A percentile compares a stretch with the other conserved stretches of the same genome.
Evolutionary conservation across 2,888 invertebrate genomes (phyloP).

Genomic region (Panzeria rudis): DNA sequence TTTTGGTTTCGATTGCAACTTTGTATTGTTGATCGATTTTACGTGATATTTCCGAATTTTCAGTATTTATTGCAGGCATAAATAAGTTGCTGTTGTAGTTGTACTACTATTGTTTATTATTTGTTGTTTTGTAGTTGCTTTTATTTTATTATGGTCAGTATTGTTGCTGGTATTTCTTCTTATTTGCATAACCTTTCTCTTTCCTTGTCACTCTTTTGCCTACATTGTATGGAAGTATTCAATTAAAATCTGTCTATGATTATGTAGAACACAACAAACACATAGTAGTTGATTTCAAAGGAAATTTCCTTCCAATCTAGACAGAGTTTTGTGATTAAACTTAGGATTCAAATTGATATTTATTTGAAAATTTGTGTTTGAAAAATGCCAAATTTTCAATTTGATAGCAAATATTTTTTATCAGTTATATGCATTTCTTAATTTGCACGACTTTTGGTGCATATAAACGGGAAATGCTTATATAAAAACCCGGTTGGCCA

Average conservation of each 20-base stretch:
- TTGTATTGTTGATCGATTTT: conserved; percentile 83
- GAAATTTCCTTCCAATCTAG: no score
- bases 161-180: conserved; percentile 62
- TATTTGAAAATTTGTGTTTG: no score
- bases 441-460: no score
- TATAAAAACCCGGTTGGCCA: no score
- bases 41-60: conserved; percentile 83
- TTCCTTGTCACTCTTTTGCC: conserved; percentile 71
- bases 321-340: no score
- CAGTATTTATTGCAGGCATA: conserved; percentile 79
- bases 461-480: no score
- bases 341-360: no score
- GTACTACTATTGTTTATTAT: conserved; percentile 72
- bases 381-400: no score
- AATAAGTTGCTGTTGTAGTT: conserved; percentile 66
- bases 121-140: conserved; percentile 70
- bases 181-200: conserved; percentile 39
- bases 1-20: conserved; percentile 79
- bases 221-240: conserved; percentile 68
- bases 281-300: no score
- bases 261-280: conserved; percentile 10
- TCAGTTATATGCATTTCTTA: no score
- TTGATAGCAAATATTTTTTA: no score
- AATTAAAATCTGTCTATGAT: conserved; percentile 60
- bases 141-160: conserved; percentile 62